Evolutionary conservation across 2,888 invertebrate species (phyloP).

Genomic region (Julus scandinavius): DNA sequence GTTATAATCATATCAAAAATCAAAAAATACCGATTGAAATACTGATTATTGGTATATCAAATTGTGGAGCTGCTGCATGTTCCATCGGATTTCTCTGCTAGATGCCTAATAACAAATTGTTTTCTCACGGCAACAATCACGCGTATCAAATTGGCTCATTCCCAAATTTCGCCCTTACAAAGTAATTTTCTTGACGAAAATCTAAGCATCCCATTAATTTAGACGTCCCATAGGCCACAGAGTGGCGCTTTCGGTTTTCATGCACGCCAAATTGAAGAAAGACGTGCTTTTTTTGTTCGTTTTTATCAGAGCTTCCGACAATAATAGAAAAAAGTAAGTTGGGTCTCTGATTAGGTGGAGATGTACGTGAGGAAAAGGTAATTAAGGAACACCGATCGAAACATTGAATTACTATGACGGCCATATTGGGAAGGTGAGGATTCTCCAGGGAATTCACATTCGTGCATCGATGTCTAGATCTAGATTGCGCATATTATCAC

Average conservation of each 20-base stretch:
- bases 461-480: constrained; percentile 3
- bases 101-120: constrained; percentile 16
- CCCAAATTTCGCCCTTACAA: not conserved
- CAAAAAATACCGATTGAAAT: too few relatives aligned
- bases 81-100: not conserved
- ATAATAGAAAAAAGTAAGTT: constrained; percentile 24
- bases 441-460: not conserved
- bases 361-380: constrained; percentile 39
- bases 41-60: too few relatives aligned
- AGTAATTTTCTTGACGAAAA: constrained; percentile 34
- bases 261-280: not conserved
- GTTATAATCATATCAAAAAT: too few relatives aligned
- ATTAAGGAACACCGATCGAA: constrained; percentile 39
- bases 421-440: constrained; percentile 18
- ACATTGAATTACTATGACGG: constrained; percentile 36
- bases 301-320: constrained; percentile 14
- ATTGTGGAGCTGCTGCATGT: not conserved
- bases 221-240: not conserved
- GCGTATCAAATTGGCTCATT: constrained; percentile 1
- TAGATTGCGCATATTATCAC: constrained; percentile 17
- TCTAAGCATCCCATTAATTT: constrained; percentile 22
- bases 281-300: not conserved
- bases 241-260: not conserved
- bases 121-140: constrained; percentile 42
- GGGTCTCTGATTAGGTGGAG: constrained; percentile 7